Base-by-base conservation (phyloP, 1,140 invertebrate genomes). In the Trachelipus rathkii region DNA sequence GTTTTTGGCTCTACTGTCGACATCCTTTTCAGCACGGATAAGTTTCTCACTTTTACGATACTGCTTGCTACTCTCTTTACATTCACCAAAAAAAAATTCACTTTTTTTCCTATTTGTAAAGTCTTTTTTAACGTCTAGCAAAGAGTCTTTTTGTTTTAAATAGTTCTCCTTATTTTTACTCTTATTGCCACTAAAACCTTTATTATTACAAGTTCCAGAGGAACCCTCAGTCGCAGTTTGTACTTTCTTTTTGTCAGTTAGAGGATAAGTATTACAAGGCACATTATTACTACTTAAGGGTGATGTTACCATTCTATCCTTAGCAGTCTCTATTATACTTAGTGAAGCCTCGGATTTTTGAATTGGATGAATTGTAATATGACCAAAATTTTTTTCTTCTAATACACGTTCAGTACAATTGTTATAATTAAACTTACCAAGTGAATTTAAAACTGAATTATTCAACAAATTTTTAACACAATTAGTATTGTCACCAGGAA, bases 191-290 rank as follows among this genome's bases (percentile, higher is more conserved):
- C 11, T 15, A 60, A 19, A 60, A 3, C 11, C 50, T 60, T 60
- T 60, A 19, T 60, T 60, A 19, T 60, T 13, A 15, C 11, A 15
- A 19, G 50, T 19, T 60, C 50, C 50, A 15, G 50, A 19, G 19
- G 50, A 60, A 60, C 33, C 33, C 6, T 33, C 33, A 19, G 19
- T 60, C 8, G 50, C 50, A 15, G 50, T 19, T 60, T 60, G 19
- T 60, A 60, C 50, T 60, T 60, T 60, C 50, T 60, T 60, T 60
- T 60, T 60, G 19, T 60, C 50, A 60, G 3, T 60, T 60, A 60
- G 1, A 60, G 50, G 50, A 60, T 60, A 60, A 60, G 19, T 8
- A 60, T 60, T 60, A 60, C 50, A 60, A 60, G 50, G 50, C 50
- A 60, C 50, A 60, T 60, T 60, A 60, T 60, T 60, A 60, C 11